Evolutionary conservation across 2,888 invertebrate species (phyloP).

Genomic region (Timandra comae): DNA sequence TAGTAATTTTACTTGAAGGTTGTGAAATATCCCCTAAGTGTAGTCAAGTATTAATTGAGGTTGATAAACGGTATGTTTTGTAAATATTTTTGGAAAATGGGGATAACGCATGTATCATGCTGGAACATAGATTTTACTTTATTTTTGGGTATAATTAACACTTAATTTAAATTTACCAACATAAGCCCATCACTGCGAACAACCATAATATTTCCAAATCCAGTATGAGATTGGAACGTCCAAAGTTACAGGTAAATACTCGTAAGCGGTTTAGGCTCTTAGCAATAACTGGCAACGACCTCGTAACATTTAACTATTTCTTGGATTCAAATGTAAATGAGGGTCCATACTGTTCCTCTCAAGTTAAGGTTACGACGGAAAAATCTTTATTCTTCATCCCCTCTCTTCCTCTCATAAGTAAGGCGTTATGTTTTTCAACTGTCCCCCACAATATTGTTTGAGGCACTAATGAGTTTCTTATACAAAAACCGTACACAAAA

Average conservation of each 20-base stretch:
- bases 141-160: no score
- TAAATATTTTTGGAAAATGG: no score
- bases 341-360: constrained; percentile 14
- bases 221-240: constrained; percentile 3
- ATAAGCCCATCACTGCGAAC: no score
- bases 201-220: not conserved
- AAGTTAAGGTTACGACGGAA: constrained; percentile 8
- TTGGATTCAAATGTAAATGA: constrained; percentile 19
- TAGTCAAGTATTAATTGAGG: no score
- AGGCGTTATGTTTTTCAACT: constrained; percentile 2
- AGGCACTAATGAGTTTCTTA: constrained; percentile 13
- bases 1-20: no score
- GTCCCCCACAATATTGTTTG: constrained; percentile 10
- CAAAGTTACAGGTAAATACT: constrained; percentile 18
- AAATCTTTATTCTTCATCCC: constrained; percentile 11
- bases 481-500: constrained; percentile 5
- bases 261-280: constrained; percentile 14
- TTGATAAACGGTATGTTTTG: no score
- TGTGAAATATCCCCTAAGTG: no score
- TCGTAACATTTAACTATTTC: constrained; percentile 22
- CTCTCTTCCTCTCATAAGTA: no score
- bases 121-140: no score
- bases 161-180: no score
- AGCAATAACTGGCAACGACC: constrained; percentile 14
- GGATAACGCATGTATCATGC: no score